Conservation (phyloP, 2,113 vertebrate genomes). For the Aspidoscelis tigris region DNA sequence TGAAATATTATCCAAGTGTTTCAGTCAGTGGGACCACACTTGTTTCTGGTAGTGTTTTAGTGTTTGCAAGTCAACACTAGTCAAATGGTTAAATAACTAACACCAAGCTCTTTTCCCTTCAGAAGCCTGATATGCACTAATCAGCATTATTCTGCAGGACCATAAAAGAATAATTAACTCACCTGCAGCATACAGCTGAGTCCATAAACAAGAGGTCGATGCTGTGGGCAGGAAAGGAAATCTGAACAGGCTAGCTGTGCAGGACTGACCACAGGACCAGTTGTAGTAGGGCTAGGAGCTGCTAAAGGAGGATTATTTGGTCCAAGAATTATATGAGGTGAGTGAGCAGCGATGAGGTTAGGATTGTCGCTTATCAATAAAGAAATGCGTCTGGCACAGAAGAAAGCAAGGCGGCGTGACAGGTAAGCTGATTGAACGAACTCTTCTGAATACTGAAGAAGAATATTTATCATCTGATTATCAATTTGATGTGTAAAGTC, state of each 20-base stretch:
- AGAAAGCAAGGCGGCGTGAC: conserved; percentile 79
- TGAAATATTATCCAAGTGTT: too few species aligned
- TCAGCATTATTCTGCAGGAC: too few species aligned
- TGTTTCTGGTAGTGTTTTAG: too few species aligned
- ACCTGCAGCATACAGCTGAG: conserved; percentile 83
- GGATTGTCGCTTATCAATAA: conserved; percentile 72
- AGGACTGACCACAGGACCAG: conserved; percentile 59
- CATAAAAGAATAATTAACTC: conserved; percentile 26
- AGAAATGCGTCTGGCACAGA: conserved; percentile 78
- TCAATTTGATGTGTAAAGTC: background rate
- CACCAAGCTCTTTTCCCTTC: background rate
- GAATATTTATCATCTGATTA: background rate
- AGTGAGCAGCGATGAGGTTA: conserved; percentile 64
- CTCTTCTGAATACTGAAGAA: conserved; percentile 78
- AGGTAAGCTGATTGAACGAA: conserved; percentile 83
- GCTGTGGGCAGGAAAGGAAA: conserved; percentile 76
- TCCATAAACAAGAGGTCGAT: conserved; percentile 77
- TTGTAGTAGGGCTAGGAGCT: conserved; percentile 61
- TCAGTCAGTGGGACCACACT: too few species aligned
- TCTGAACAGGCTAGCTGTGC: conserved; percentile 73
- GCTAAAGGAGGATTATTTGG: conserved; percentile 65
- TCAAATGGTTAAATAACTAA: background rate
- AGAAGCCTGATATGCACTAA: background rate
- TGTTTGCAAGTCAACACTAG: background rate
- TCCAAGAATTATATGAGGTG: conserved; percentile 73